phyloP scores from a whole-genome alignment of 92 coral and sea anemone genomes.

The Montipora capitata region DNA sequence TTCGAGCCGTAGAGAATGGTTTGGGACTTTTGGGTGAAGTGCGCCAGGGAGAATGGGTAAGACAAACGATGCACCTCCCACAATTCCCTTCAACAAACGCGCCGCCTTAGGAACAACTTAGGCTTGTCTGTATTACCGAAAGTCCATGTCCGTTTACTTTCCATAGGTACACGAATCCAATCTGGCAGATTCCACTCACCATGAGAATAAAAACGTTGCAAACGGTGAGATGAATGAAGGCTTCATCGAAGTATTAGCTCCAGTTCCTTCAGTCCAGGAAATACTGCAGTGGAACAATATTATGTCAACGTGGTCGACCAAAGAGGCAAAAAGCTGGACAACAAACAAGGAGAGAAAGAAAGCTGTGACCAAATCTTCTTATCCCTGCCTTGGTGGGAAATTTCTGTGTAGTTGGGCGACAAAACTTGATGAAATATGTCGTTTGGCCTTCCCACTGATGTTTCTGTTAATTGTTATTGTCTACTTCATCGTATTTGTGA shows the following conservation, averaged over 20 bases:
- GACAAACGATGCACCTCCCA: too few relatives aligned
- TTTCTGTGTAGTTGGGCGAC: slow-evolving; percentile 18
- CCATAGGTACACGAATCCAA: slow-evolving; percentile 4
- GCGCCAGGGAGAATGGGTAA: too few relatives aligned
- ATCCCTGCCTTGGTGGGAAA: neutral
- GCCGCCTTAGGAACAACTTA: too few relatives aligned
- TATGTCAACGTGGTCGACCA: neutral
- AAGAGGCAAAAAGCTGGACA: too few relatives aligned
- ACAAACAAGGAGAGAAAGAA: neutral
- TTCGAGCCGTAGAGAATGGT: too few relatives aligned
- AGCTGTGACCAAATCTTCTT: neutral
- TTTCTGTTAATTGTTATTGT: slow-evolving; percentile 22
- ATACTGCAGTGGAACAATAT: slow-evolving; percentile 27
- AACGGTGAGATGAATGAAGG: slow-evolving; percentile 19
- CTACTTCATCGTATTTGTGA: slow-evolving; percentile 15
- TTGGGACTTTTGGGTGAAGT: too few relatives aligned
- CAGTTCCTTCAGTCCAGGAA: neutral
- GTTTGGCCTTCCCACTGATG: slow-evolving; percentile 30
- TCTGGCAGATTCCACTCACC: neutral
- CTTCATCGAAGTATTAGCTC: slow-evolving; percentile 1
- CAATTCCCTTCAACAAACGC: too few relatives aligned
- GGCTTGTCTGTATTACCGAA: too few relatives aligned
- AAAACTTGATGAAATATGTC: slow-evolving; percentile 23
- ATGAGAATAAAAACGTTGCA: neutral
- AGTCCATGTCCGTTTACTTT: neutral